Percentiles rank a stretch among this genome's conserved stretches.
Conservation (phyloP, 1,140 invertebrate species). For the Penaeus japonicus region DNA sequence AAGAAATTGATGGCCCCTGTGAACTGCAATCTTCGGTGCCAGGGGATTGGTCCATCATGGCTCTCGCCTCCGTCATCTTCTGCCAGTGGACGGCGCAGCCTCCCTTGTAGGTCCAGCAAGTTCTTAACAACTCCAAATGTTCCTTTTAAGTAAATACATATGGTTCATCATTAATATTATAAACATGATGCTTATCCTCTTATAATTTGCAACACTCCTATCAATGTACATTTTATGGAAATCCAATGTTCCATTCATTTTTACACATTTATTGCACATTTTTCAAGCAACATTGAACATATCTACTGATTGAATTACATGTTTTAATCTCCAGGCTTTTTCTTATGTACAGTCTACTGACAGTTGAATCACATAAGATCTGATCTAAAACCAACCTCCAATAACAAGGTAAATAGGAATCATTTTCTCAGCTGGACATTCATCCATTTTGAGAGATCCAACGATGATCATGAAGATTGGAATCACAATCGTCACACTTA, state of each 20-base stretch:
- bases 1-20: conserved; percentile 69
- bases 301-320: no score
- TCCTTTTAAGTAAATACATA: conserved; percentile 29
- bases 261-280: no score
- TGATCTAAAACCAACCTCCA: conserved; percentile 66
- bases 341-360: no score
- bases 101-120: conserved; percentile 69
- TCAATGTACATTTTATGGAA: no score
- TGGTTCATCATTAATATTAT: no score
- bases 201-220: no score
- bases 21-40: conserved; percentile 70
- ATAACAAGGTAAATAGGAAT: conserved; percentile 77
- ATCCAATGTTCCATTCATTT: no score
- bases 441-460: conserved; percentile 72
- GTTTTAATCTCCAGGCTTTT: no score
- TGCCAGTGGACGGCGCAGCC: conserved; percentile 67
- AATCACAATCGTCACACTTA: conserved; percentile 72
- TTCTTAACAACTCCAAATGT: conserved; percentile 72
- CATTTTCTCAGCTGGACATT: conserved; percentile 74
- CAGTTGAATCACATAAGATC: no score
- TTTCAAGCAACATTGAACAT: no score
- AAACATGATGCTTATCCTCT: no score
- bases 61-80: conserved; percentile 66
- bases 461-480: conserved; percentile 75
- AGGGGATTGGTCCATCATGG: conserved; percentile 65